These are phyloP conservation scores for Dermatemys mawii DNA, from an alignment of 2,113 vertebrate genomes.

Conservation along the genomic window DNA sequence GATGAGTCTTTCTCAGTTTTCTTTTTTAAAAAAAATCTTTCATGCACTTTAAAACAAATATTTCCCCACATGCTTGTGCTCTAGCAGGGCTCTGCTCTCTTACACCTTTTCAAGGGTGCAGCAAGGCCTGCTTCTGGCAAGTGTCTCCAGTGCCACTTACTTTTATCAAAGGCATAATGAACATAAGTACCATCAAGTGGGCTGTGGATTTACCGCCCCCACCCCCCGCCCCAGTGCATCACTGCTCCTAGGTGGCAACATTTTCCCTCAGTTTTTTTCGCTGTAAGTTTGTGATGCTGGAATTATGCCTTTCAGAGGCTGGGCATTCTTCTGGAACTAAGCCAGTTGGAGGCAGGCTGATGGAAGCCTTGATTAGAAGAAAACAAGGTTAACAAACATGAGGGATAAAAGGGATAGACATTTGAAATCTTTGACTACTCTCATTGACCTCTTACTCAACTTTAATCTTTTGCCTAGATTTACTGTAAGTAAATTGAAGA, in stretches of 20 bases:
- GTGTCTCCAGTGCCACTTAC: not conserved
- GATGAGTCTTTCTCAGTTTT: not conserved
- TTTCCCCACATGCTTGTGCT: conserved; percentile 4
- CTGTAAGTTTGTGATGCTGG: not conserved
- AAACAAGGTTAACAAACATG: not conserved
- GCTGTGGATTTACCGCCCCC: not conserved
- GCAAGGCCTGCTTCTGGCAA: not conserved
- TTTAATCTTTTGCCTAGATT: not conserved
- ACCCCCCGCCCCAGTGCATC: not conserved
- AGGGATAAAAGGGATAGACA: not conserved
- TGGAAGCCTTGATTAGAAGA: not conserved
- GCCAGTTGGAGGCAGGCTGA: not conserved
- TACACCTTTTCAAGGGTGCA: not conserved
- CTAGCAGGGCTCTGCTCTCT: not conserved
- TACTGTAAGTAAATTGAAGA: not conserved
- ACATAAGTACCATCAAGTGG: not conserved
- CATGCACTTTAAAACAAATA: not conserved
- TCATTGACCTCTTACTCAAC: not conserved
- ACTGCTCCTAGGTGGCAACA: not conserved
- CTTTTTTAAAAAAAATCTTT: not conserved
- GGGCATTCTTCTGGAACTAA: not conserved
- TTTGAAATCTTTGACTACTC: not conserved
- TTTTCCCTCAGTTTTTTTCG: not conserved
- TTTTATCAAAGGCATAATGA: not conserved
- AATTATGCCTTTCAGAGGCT: not conserved